Conservation (phyloP, 2,113 vertebrate genomes). For the Poeciliopsis turrubarensis region DNA sequence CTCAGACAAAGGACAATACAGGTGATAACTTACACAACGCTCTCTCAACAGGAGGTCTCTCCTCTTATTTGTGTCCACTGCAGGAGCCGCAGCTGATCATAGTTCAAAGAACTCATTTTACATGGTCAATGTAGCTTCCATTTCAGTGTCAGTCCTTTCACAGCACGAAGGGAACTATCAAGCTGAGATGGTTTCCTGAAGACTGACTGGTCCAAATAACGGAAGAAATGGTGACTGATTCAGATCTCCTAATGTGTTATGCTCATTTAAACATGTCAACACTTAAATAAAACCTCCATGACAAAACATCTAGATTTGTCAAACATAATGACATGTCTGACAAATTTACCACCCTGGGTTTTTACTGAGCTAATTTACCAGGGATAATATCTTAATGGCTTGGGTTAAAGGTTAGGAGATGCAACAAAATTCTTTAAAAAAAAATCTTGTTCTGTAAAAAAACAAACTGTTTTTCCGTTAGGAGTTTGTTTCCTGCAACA, state of each 20-base stretch:
- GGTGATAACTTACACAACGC: neutral
- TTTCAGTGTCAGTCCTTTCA: neutral
- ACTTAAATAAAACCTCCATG: neutral
- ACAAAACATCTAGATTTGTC: too few relatives aligned
- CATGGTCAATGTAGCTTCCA: neutral
- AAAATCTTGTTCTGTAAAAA: too few relatives aligned
- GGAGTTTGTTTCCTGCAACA: too few relatives aligned
- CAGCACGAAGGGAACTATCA: neutral
- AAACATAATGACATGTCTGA: too few relatives aligned
- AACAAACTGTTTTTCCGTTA: too few relatives aligned
- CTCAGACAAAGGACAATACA: neutral
- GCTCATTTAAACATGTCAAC: neutral
- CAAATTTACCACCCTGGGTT: too few relatives aligned
- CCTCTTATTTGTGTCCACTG: conserved; percentile 1
- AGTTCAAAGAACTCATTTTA: conserved; percentile 11
- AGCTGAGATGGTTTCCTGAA: neutral
- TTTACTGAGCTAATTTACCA: too few relatives aligned
- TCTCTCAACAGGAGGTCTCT: neutral
- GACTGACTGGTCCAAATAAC: neutral
- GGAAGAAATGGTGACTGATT: neutral
- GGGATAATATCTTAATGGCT: too few relatives aligned
- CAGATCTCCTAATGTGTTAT: neutral
- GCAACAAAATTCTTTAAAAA: too few relatives aligned
- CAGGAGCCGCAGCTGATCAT: neutral
- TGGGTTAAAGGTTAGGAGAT: too few relatives aligned